Evolutionary conservation across 2,113 vertebrate genomes (phyloP), one percentile per base, ranked within the genome.

Genomic region (Nibea albiflora): DNA sequence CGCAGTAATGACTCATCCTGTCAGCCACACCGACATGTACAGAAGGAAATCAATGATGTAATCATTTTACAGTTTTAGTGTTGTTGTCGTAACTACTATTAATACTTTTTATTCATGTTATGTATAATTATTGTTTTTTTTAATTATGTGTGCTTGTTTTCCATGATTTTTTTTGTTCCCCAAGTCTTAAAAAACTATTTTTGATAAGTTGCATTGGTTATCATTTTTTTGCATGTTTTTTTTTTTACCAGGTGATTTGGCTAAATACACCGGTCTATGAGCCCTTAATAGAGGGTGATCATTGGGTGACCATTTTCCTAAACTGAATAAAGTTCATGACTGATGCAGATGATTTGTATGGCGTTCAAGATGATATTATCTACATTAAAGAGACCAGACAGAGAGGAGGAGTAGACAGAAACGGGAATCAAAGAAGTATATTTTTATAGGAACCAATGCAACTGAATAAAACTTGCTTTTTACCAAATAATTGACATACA

Each of bases 361-460:
- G 67, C 44, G 24, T 74, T 90, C 22, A 22, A 56, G 35, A 73
- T 42, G 28, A 78, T 60, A 28, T 83, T 28, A 67, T 69, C 39
- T 49, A 54, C 76, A 64, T 73, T 60, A 79, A 52, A 61, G 72
- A 73, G 56, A 31, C 67, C 49, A 72, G 75, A 65, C 66, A 52
- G 64, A 83, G 62, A 52, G 11, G 44, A 79, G 73, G 56, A 20
- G 58, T 42, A 49, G 71, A n/a, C 53, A 24, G 22, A 69, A 68
- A 82, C 35, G 70, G 72, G 65, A 84, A 83, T 83, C 63, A 88
- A 71, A 88, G 73, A 72, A 70, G 70, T 91, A 78, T 92, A 94
- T 94, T 94, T 93, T 94, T 94, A 28, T 94, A 93, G 87, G 74
- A 39, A 89, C 70, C 87, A 88, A 89, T 88, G 84, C 83, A 91